Base-by-base conservation (phyloP, 2,113 vertebrate genomes). In the Brienomyrus longianalis region DNA sequence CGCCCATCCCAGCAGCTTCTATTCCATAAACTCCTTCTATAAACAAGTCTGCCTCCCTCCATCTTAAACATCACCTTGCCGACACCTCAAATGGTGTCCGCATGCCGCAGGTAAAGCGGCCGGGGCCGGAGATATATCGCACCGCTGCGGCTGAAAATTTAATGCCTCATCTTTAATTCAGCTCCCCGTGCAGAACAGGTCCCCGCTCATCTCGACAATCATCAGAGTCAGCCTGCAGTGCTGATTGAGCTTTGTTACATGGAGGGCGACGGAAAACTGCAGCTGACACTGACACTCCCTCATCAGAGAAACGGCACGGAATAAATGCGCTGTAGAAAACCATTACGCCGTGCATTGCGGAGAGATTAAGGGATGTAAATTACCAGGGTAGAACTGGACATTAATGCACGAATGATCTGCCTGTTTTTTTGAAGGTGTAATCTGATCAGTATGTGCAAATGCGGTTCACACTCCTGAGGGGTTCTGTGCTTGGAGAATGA, bases 101-200 rank as follows among this genome's bases (percentile, higher is more conserved):
- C 45, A 2, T 17, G 54, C 56, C 6, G 19, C 50, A 43, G 52
- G 35, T 31, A 66, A 35, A 45, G n/a, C 54, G 31, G 84, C 13
- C 35, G 0, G 35, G 52, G 88, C 80, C 5, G 15, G 51, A 84
- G 21, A 89, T 45, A 43, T 89, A 83, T 62, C 21, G 51, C 54
- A 4, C n/a, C 23, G 23, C 39, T n/a, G 43, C 4, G 59, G 19
- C 52, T 47, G 11, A 62, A 47, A 89, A 52, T 48, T 7, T 35
- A 48, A 89, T 59, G 89, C 11, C 39, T 89, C 51, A 85, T 59
- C 27, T 54, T 89, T 89, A 80, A 89, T 89, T 83, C 88, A 83
- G 19, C 17, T 89, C 19, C 19, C 48, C 9, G 15, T 89, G 66
- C 31, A 54, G 21, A 50, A 17, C 50, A 47, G 27, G 50, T 35